phyloP scores from a whole-genome alignment of 1,140 invertebrate species.

The Diploscapter pachys region DNA sequence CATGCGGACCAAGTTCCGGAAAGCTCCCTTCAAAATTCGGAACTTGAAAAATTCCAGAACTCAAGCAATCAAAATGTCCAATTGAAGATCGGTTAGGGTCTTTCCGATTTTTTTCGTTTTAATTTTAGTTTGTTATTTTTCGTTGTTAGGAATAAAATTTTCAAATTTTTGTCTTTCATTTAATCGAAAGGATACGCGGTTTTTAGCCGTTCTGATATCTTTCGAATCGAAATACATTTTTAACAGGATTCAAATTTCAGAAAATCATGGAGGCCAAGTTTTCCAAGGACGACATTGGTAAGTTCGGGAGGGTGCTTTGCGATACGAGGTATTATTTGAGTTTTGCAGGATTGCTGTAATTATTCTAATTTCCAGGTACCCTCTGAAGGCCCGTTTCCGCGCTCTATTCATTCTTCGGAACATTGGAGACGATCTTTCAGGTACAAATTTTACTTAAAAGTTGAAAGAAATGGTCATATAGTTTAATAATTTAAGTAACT shows the following conservation, averaged over 20 bases:
- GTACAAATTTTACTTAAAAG: too few relatives aligned
- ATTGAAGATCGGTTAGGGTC: too few relatives aligned
- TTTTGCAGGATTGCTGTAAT: constrained; percentile 5
- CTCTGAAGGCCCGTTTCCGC: constrained; percentile 87
- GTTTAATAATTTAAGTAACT: too few relatives aligned
- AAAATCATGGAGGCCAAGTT: constrained; percentile 11
- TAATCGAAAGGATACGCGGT: not conserved
- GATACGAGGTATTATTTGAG: constrained; percentile 14
- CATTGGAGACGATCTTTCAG: constrained; percentile 71
- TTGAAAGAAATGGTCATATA: too few relatives aligned
- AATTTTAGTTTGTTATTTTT: too few relatives aligned
- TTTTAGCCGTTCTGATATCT: not conserved
- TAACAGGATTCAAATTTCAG: constrained; percentile 2
- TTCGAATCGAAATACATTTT: not conserved
- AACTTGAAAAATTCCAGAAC: too few relatives aligned
- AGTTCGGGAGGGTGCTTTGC: constrained; percentile 29
- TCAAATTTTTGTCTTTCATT: constrained; percentile 5
- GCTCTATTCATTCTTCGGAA: constrained; percentile 93
- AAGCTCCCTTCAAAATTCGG: too few relatives aligned
- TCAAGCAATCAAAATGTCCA: too few relatives aligned
- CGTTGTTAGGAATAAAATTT: not conserved
- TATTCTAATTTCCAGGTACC: constrained; percentile 58
- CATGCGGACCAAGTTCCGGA: too few relatives aligned
- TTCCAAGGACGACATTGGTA: constrained; percentile 28
- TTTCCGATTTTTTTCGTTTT: too few relatives aligned